Conservation (phyloP, 2,888 invertebrate species). For the Drosophila leonis region DNA sequence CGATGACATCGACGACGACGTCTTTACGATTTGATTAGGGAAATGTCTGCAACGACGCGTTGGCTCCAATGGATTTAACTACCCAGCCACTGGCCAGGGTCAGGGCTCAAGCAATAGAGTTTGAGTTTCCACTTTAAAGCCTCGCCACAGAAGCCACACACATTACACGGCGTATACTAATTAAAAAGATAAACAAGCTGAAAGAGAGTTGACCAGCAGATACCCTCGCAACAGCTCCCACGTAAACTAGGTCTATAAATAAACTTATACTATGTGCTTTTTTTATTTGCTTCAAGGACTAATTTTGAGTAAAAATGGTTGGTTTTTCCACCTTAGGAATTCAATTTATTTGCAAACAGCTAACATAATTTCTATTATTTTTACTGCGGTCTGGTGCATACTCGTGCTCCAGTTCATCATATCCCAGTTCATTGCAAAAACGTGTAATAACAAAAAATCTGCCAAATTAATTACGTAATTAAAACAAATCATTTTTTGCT, state of each 20-base stretch:
- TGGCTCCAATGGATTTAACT: slow-evolving; percentile 27
- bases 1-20: slow-evolving; percentile 60
- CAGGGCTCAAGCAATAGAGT: neutral
- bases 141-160: slow-evolving; percentile 39
- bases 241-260: neutral
- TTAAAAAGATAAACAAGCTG: slow-evolving; percentile 36
- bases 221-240: neutral
- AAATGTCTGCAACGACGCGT: slow-evolving; percentile 71
- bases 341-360: neutral
- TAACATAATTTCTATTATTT: neutral
- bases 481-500: slow-evolving; percentile 62
- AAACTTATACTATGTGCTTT: neutral
- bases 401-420: neutral
- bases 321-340: neutral
- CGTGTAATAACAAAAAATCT: slow-evolving; percentile 36
- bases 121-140: slow-evolving; percentile 22
- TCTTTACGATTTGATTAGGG: slow-evolving; percentile 75
- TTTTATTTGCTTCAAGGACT: neutral
- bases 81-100: slow-evolving; percentile 2
- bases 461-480: slow-evolving; percentile 73
- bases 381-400: neutral
- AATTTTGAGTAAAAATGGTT: neutral
- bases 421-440: neutral
- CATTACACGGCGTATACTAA: slow-evolving; percentile 50
- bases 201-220: neutral